phyloP scores from a whole-genome alignment of 2,113 vertebrate genomes.

The Motacilla alba region DNA sequence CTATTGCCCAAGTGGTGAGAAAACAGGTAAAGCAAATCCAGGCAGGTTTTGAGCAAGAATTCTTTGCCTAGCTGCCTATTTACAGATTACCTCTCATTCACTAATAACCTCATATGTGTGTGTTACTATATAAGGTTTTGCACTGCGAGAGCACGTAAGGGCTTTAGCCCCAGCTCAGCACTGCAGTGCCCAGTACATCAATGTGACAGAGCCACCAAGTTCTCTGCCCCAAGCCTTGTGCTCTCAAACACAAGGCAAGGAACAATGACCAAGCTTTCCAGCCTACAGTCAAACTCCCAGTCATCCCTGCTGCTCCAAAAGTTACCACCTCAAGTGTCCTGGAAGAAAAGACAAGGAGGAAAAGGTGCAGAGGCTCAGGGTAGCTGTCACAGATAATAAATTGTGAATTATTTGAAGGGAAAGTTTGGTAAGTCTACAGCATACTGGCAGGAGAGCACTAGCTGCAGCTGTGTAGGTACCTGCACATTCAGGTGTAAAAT shows the following conservation, averaged over 20 bases:
- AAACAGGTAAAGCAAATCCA: constrained; percentile 53
- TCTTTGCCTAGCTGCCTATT: neutral
- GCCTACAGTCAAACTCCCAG: neutral
- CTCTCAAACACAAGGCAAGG: neutral
- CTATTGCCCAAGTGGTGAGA: neutral
- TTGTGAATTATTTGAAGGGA: neutral
- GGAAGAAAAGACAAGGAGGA: neutral
- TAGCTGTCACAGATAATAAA: neutral
- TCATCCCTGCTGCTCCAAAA: neutral
- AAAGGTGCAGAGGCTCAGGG: neutral
- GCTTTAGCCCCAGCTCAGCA: neutral
- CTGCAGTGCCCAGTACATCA: neutral
- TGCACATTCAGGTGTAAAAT: neutral
- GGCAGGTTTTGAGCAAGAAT: constrained; percentile 17
- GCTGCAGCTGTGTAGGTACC: neutral
- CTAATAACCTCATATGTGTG: neutral
- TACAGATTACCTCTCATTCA: neutral
- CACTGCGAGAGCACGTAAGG: neutral
- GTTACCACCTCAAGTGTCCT: neutral
- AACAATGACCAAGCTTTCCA: neutral
- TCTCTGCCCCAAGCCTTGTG: neutral
- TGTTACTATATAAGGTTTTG: neutral
- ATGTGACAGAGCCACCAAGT: neutral
- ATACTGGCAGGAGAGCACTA: neutral
- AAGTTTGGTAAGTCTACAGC: neutral